phyloP scores from a whole-genome alignment of 1,140 invertebrate genomes.

The Leptinotarsa defecta region DNA sequence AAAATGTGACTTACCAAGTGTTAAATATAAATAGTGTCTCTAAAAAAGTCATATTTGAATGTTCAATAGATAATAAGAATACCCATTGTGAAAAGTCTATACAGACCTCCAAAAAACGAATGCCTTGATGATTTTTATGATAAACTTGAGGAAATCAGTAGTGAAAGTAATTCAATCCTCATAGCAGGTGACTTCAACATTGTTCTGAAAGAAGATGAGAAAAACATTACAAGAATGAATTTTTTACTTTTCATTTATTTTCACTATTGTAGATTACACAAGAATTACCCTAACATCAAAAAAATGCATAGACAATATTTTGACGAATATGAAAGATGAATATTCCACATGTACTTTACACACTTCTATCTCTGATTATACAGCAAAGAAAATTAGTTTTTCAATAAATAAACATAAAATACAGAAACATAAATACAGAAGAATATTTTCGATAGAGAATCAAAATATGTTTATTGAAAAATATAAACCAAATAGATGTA shows the following conservation, averaged over 20 bases:
- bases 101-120: conserved; percentile 5
- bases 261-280: neutral
- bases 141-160: neutral
- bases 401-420: too few relatives aligned
- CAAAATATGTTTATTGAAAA: neutral
- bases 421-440: neutral
- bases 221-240: conserved; percentile 8
- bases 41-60: neutral
- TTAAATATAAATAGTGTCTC: neutral
- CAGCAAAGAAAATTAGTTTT: conserved; percentile 7
- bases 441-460: neutral
- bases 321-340: conserved; percentile 2
- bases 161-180: neutral
- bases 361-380: conserved; percentile 12
- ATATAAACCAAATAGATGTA: neutral
- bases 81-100: neutral
- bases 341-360: neutral
- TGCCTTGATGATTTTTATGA: conserved; percentile 8
- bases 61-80: neutral
- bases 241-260: conserved; percentile 12
- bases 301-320: conserved; percentile 20
- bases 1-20: neutral
- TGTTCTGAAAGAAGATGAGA: neutral
- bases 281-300: neutral
- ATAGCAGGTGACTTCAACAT: conserved; percentile 21